Evolutionary conservation across 2,797 vertebrate species (phyloP).

Genomic region (Enteromius radiatus): DNA sequence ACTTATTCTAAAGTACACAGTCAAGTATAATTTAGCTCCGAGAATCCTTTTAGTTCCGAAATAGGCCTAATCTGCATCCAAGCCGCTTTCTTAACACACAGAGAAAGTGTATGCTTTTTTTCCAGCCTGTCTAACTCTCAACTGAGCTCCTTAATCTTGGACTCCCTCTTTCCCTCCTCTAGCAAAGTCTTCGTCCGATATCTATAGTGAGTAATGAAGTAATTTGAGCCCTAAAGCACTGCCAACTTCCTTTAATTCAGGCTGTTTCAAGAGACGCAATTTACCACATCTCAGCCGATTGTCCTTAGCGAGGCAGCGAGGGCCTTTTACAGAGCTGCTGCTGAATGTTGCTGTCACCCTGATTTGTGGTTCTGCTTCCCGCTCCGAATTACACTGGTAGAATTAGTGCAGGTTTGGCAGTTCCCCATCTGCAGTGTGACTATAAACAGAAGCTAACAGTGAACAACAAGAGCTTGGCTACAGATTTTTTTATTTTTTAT

Average conservation of each 20-base stretch:
- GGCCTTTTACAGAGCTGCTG: constrained; percentile 57
- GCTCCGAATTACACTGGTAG: constrained; percentile 52
- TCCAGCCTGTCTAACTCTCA: constrained; percentile 11
- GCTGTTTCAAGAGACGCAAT: constrained; percentile 54
- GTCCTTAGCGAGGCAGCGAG: constrained; percentile 50
- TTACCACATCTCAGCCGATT: constrained; percentile 58
- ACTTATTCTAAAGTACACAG: constrained; percentile 27
- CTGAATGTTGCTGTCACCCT: constrained; percentile 74
- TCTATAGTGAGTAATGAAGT: constrained; percentile 55
- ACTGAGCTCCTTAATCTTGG: constrained; percentile 43
- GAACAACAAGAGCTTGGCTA: constrained; percentile 45
- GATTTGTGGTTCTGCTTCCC: constrained; percentile 67
- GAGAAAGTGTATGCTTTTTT: constrained; percentile 1
- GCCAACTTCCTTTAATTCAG: constrained; percentile 56
- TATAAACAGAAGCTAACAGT: constrained; percentile 52
- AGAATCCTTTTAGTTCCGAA: constrained; percentile 21
- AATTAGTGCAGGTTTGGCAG: constrained; percentile 59
- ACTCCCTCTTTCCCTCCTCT: constrained; percentile 29
- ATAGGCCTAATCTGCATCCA: constrained; percentile 27
- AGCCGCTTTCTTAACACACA: constrained; percentile 13
- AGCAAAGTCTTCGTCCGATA: constrained; percentile 46
- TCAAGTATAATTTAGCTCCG: constrained; percentile 8
- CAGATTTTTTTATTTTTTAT: constrained; percentile 29
- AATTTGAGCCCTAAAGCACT: constrained; percentile 57
- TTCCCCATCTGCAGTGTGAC: constrained; percentile 53